phyloP scores from a whole-genome alignment of 2,888 invertebrate genomes.

The Diaphora mendica region DNA sequence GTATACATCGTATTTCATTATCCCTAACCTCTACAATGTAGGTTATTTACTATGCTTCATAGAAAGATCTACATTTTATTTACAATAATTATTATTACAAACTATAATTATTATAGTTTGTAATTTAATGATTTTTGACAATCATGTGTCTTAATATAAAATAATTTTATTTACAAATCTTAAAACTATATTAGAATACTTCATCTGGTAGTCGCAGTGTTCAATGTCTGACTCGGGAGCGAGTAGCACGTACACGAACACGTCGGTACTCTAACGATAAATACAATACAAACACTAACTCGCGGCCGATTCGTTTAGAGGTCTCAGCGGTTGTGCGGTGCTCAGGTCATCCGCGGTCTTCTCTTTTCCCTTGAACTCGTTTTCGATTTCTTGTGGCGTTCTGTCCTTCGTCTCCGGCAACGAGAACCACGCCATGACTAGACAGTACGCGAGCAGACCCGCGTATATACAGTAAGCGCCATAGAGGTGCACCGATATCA shows the following conservation, averaged over 20 bases:
- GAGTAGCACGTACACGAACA: not conserved
- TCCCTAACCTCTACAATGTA: not conserved
- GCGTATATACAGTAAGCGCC: conserved; percentile 50
- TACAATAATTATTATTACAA: too few relatives aligned
- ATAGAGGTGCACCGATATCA: conserved; percentile 38
- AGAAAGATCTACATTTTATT: not conserved
- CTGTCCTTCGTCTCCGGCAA: conserved; percentile 55
- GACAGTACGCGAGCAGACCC: conserved; percentile 39
- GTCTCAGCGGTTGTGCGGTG: conserved; percentile 15
- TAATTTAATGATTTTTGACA: not conserved
- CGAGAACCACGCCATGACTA: conserved; percentile 37
- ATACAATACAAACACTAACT: not conserved
- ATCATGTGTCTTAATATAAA: not conserved
- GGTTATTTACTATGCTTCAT: not conserved
- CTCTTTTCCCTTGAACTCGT: conserved; percentile 31
- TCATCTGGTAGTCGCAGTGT: not conserved
- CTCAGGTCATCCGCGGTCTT: conserved; percentile 9
- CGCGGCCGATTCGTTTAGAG: not conserved
- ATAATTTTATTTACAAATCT: not conserved
- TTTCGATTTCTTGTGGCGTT: conserved; percentile 54
- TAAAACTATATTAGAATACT: not conserved
- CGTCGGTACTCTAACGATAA: not conserved
- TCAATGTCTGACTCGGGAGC: too few relatives aligned
- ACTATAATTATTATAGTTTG: not conserved
- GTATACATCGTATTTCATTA: not conserved